These are phyloP conservation scores for Alaudala cheleensis DNA, from an alignment of 2,113 vertebrate species.

Conservation along the genomic window DNA sequence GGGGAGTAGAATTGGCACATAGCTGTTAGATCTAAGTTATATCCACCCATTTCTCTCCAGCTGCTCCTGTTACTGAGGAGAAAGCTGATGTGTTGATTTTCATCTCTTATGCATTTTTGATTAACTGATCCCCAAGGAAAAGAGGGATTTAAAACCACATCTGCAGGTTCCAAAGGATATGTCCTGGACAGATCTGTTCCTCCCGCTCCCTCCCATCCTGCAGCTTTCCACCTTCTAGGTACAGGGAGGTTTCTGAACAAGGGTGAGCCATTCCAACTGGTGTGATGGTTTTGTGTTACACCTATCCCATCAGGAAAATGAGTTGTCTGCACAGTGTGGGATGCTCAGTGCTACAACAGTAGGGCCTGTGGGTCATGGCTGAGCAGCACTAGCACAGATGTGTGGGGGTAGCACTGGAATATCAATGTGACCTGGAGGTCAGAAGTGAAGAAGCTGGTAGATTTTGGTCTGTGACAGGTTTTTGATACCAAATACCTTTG, in stretches of 20 bases:
- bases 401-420: not conserved
- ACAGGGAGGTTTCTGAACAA: not conserved
- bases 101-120: not conserved
- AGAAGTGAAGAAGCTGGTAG: not conserved
- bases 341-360: not conserved
- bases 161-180: not conserved
- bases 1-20: not conserved
- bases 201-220: accelerated
- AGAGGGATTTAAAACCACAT: not conserved
- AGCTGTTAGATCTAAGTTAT: not conserved
- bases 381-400: not conserved
- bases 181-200: not conserved
- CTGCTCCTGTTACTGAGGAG: not conserved
- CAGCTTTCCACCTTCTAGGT: not conserved
- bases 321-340: not conserved
- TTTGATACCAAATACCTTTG: not conserved
- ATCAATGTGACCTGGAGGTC: not conserved
- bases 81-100: conserved; percentile 9
- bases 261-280: not conserved
- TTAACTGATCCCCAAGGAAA: not conserved
- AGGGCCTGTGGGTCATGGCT: not conserved
- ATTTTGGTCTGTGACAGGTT: not conserved
- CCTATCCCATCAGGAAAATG: not conserved
- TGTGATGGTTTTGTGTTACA: not conserved
- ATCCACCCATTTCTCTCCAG: conserved; percentile 11